These are phyloP conservation scores for Typhlichthys subterraneus DNA, from an alignment of 2,797 vertebrate genomes.

Conservation along the genomic window DNA sequence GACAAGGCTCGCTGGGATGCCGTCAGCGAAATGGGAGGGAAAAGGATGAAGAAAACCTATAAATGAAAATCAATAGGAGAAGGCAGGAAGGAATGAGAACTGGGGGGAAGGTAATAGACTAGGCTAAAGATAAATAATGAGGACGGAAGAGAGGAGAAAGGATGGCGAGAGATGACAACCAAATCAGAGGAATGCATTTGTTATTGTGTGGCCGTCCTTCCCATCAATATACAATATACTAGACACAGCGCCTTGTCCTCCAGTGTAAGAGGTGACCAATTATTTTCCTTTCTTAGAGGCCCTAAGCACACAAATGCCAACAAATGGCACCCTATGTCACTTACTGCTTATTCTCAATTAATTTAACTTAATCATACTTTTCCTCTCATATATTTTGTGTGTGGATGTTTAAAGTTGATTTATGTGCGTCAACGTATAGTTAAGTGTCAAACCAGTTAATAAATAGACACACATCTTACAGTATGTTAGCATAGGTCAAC, in stretches of 20 bases:
- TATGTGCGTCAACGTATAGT: too few species aligned
- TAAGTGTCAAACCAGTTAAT: too few species aligned
- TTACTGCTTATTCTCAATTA: neutral
- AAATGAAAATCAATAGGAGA: slow-evolving; percentile 84
- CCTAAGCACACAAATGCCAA: too few species aligned
- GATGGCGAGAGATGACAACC: slow-evolving; percentile 70
- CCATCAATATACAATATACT: slow-evolving; percentile 41
- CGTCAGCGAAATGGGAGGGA: slow-evolving; percentile 78
- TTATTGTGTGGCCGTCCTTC: slow-evolving; percentile 71
- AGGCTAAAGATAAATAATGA: slow-evolving; percentile 82
- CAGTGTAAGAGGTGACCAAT: slow-evolving; percentile 29
- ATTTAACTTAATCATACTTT: slow-evolving; percentile 2
- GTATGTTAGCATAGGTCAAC: too few species aligned
- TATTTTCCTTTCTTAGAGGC: slow-evolving; percentile 13
- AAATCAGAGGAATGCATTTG: slow-evolving; percentile 73
- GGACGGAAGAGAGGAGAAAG: slow-evolving; percentile 67
- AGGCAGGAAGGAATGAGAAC: slow-evolving; percentile 78
- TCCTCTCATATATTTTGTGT: neutral
- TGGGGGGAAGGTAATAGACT: slow-evolving; percentile 70
- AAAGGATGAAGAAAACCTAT: slow-evolving; percentile 84
- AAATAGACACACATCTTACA: too few species aligned
- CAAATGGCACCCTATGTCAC: too few species aligned
- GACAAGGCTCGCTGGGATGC: slow-evolving; percentile 61
- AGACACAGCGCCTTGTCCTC: slow-evolving; percentile 36
- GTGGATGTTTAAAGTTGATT: neutral